Evolutionary conservation across 2,797 vertebrate genomes (phyloP), one percentile per base, ranked within the genome.

Genomic region (Sibirionetta formosa): DNA sequence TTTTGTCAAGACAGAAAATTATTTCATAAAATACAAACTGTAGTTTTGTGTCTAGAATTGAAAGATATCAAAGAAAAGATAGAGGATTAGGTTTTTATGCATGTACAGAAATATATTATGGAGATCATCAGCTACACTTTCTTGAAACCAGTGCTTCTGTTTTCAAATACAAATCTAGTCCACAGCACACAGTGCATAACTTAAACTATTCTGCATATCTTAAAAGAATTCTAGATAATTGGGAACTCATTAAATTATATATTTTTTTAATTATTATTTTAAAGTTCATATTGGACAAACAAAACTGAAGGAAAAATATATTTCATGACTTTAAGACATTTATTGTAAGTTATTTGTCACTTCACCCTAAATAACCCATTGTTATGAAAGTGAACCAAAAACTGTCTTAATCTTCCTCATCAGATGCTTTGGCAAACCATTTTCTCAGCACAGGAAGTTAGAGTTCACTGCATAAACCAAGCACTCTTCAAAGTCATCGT

Each of bases 361-460:
- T 73, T 86, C 76, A 90, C 35, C n/a, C 58, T 86, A 90, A 94
- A 93, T 95, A 38, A 38, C 38, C 38, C 46, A 89, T 95, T 86
- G 97, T 82, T 94, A 87, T 40, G 93, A 82, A 97, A 82, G 81
- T 86, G 96, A 97, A 97, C 53, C 35, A 86, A 95, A 96, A 35
- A 51, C 63, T 91, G 33, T 82, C 78, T 96, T 98, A 98, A 98
- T 98, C 96, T 88, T 86, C 92, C 35, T 88, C 94, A 64, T 82
- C 85, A 88, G 92, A 97, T 98, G 97, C 97, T 95, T 46, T 97
- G 97, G 81, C 97, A 98, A 98, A 98, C 90, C 94, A 84, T 93
- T 82, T 97, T 90, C 61, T 96, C 90, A 95, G 83, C 91, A 97
- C 80, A 82, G 90, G 60, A 96, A 97, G 86, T 94, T 93, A 63